Percentiles rank a stretch among this genome's conserved stretches.
Conservation (phyloP, 1,140 invertebrate species). For the Bradysia coprophila region DNA sequence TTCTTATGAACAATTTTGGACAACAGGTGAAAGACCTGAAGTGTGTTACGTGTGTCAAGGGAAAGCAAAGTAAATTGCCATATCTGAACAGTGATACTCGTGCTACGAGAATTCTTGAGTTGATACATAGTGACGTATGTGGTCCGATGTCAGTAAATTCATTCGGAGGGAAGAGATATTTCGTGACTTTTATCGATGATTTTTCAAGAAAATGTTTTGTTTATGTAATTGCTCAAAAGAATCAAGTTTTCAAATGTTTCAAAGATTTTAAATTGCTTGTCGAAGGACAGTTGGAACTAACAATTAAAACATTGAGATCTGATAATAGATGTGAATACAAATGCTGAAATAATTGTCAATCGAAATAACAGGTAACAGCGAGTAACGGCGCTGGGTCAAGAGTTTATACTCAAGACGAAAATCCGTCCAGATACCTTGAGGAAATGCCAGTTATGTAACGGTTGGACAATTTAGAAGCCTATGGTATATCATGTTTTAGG, state of each 20-base stretch:
- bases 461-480: too few relatives aligned
- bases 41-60: neutral
- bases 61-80: conserved; percentile 5
- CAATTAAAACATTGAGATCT: conserved; percentile 5
- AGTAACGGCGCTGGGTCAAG: too few relatives aligned
- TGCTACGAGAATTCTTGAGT: conserved; percentile 12
- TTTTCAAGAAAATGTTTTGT: conserved; percentile 9
- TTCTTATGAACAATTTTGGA: conserved; percentile 1
- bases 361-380: too few relatives aligned
- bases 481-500: too few relatives aligned
- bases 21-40: neutral
- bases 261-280: conserved; percentile 11
- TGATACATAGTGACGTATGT: conserved; percentile 23
- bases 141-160: conserved; percentile 16
- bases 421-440: too few relatives aligned
- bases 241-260: conserved; percentile 12
- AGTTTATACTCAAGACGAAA: too few relatives aligned
- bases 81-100: conserved; percentile 4
- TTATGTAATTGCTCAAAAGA: conserved; percentile 16
- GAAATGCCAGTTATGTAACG: too few relatives aligned
- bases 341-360: too few relatives aligned
- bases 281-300: conserved; percentile 10
- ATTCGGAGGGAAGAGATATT: conserved; percentile 10
- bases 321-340: too few relatives aligned
- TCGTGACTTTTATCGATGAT: too few relatives aligned